A percentile compares a stretch with the other conserved stretches of the same genome.
Evolutionary conservation across 64 coral and sea anemone species (phyloP).

Genomic region (Montipora efflorescens): DNA sequence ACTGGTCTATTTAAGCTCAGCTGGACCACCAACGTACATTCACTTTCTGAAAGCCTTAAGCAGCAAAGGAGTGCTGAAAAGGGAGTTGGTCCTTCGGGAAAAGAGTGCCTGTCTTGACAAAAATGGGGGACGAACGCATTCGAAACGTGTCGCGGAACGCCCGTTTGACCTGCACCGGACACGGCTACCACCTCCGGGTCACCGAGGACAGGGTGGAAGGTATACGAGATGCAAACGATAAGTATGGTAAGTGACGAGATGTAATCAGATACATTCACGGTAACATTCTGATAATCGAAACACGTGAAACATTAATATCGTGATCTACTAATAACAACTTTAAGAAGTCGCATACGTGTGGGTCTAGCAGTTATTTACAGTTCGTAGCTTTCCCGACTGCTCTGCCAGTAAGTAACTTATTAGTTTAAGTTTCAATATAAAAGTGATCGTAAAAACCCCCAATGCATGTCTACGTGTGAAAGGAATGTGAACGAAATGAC

Average conservation of each 20-base stretch:
- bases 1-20: not conserved
- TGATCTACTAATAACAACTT: too few species aligned
- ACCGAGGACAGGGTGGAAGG: constrained; percentile 31
- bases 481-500: not conserved
- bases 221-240: constrained; percentile 10
- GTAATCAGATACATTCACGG: too few species aligned
- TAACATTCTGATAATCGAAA: too few species aligned
- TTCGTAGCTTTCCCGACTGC: too few species aligned
- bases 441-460: too few species aligned
- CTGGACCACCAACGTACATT: not conserved
- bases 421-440: too few species aligned
- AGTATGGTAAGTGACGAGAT: constrained; percentile 12
- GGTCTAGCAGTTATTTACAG: too few species aligned
- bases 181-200: constrained; percentile 49
- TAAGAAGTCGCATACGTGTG: too few species aligned
- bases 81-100: not conserved
- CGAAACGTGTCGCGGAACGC: not conserved
- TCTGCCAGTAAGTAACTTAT: too few species aligned
- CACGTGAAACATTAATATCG: too few species aligned
- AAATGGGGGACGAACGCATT: not conserved
- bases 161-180: not conserved
- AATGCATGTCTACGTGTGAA: not conserved
- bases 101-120: not conserved
- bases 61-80: not conserved
- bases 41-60: not conserved